Evolutionary conservation across 2,113 vertebrate genomes (phyloP).

Genomic region (Channa maculata): DNA sequence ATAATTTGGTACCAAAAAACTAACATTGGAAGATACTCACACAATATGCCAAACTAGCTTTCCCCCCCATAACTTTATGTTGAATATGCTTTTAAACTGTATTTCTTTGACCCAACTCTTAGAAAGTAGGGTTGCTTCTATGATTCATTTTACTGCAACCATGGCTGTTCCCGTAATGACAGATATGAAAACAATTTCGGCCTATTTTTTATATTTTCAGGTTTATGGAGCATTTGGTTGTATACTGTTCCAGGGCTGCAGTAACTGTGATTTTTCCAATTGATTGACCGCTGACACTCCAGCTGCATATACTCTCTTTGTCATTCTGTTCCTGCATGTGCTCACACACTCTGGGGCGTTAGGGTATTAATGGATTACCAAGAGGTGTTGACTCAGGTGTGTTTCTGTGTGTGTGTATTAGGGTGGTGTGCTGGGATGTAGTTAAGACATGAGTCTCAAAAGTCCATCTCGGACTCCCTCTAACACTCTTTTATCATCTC

Average conservation of each 20-base stretch:
- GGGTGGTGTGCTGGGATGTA: conserved; percentile 56
- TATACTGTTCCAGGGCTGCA: conserved; percentile 56
- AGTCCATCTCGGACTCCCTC: conserved; percentile 34
- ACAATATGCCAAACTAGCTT: too few relatives aligned
- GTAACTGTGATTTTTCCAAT: conserved; percentile 46
- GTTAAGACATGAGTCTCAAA: conserved; percentile 44
- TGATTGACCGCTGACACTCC: conserved; percentile 25
- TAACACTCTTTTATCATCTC: conserved; percentile 23
- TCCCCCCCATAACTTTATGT: too few relatives aligned
- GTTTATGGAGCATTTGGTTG: too few relatives aligned
- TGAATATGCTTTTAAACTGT: too few relatives aligned
- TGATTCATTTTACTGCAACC: too few relatives aligned
- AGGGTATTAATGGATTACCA: conserved; percentile 85
- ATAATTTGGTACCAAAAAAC: too few relatives aligned
- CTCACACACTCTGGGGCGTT: conserved; percentile 78
- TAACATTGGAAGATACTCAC: too few relatives aligned
- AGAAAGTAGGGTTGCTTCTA: too few relatives aligned
- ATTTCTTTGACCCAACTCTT: too few relatives aligned
- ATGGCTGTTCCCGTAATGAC: too few relatives aligned
- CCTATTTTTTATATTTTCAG: too few relatives aligned
- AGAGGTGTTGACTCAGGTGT: conserved; percentile 89
- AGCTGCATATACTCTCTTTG: conserved; percentile 19
- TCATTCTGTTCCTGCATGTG: conserved; percentile 42
- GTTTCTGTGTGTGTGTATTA: conserved; percentile 45
- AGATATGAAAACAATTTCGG: too few relatives aligned